A percentile compares a stretch with the other conserved stretches of the same genome.
Evolutionary conservation across 1,140 invertebrate species (phyloP).

Genomic region (Periplaneta americana): DNA sequence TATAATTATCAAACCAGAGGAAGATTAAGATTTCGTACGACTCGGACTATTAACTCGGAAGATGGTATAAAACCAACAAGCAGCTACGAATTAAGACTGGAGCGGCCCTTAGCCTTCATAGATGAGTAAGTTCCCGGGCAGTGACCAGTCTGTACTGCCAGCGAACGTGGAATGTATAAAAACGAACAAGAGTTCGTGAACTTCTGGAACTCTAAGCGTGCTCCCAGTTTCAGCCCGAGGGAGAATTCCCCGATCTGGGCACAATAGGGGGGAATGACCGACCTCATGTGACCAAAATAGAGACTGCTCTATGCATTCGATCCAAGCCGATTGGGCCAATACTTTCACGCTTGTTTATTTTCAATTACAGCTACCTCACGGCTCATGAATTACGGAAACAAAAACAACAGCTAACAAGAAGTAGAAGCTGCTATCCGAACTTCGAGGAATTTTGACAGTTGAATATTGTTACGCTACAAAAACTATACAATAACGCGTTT

Average conservation of each 20-base stretch:
- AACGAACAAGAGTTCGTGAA: background rate
- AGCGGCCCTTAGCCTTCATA: background rate
- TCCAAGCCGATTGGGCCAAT: background rate
- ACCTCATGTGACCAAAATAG: background rate
- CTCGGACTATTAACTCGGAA: background rate
- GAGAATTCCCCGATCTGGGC: background rate
- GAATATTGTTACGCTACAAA: too few species aligned
- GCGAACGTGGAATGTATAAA: background rate
- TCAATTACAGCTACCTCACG: background rate
- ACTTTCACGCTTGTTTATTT: background rate
- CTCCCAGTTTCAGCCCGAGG: background rate
- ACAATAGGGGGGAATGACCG: background rate
- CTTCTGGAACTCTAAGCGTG: background rate
- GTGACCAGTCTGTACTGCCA: background rate
- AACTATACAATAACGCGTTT: too few species aligned
- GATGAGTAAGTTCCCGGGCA: background rate
- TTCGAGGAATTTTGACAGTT: too few species aligned
- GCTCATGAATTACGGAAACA: background rate
- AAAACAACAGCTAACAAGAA: too few species aligned
- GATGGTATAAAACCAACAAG: background rate
- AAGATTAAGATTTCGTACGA: too few species aligned
- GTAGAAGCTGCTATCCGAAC: too few species aligned
- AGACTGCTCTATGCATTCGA: conserved; percentile 7
- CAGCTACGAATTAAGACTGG: background rate
- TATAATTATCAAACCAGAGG: background rate